Evolutionary conservation across 2,888 invertebrate genomes (phyloP).

Genomic region (Leptinotarsa peninsularis): DNA sequence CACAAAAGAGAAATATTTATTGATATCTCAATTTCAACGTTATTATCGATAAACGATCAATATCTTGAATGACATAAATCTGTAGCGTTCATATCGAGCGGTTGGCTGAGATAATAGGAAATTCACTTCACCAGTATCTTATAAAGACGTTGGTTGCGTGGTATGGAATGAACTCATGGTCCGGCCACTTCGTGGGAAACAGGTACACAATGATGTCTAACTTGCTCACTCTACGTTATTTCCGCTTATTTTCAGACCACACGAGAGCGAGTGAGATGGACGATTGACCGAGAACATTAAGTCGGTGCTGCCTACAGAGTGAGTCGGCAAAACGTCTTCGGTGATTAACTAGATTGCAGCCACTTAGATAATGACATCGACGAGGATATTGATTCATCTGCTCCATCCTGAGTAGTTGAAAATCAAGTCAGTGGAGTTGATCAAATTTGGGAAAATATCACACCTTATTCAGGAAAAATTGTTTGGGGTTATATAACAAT

Average conservation of each 20-base stretch:
- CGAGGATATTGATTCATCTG: neutral
- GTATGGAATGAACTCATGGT: slow-evolving; percentile 38
- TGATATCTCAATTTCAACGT: slow-evolving; percentile 18
- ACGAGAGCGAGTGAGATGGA: slow-evolving; percentile 35
- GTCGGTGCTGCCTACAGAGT: slow-evolving; percentile 36
- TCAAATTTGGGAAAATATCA: no score
- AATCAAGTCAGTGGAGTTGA: no score
- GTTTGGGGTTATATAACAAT: no score
- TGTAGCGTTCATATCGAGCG: slow-evolving; percentile 6
- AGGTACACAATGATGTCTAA: slow-evolving; percentile 51
- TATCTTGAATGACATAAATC: slow-evolving; percentile 16
- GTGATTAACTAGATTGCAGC: neutral
- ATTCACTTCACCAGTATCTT: slow-evolving; percentile 33
- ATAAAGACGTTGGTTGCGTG: slow-evolving; percentile 37
- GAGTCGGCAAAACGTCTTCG: slow-evolving; percentile 34
- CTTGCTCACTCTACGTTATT: slow-evolving; percentile 44
- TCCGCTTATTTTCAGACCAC: slow-evolving; percentile 40
- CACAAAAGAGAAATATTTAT: slow-evolving; percentile 2
- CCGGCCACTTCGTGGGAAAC: slow-evolving; percentile 53
- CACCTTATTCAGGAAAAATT: no score
- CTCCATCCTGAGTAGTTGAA: no score
- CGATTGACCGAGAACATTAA: slow-evolving; percentile 27
- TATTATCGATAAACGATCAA: slow-evolving; percentile 13
- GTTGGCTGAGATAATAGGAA: slow-evolving; percentile 26
- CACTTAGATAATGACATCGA: neutral